Evolutionary conservation across 2,797 vertebrate genomes (phyloP), one percentile per base, ranked within the genome.

Genomic region (Rhyacichthys aspro): DNA sequence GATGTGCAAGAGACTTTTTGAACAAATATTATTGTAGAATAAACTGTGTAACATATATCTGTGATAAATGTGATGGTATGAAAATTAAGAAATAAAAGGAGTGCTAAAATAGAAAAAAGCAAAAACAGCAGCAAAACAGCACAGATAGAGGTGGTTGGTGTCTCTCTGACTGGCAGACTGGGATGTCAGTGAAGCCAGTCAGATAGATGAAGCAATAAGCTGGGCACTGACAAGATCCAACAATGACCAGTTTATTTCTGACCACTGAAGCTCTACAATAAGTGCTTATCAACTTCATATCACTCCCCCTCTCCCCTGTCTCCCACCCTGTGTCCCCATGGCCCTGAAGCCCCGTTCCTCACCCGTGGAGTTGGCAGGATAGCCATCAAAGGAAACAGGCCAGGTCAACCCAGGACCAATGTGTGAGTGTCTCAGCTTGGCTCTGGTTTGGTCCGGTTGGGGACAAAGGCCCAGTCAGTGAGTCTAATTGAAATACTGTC

Each of bases 161-260:
- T 82, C 73, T 80, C 78, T 71, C 76, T 88, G 86, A 82, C 63
- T 46, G 79, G n/a, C n/a, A 88, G 87, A 82, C 59, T 48, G 78
- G 46, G 62, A 79, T 63, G 55, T 65, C 59, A 79, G 79, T 37
- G 42, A 62, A 61, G 58, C 64, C 83, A 90, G 88, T 89, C 84
- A 88, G 89, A 92, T 85, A 88, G 87, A 81, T 78, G 66, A 75
- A 78, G 82, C 64, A 84, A 90, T 88, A 85, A 90, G 81, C 74
- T 50, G 63, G 78, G 88, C 86, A 78, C 73, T 73, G 81, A 89
- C 81, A 79, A 88, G 86, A 83, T 74, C 79, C 85, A 82, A 91
- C 86, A 90, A 90, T 87, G 85, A 69, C 52, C 64, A 76, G 84
- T 89, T 87, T 88, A 89, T 88, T 89, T 90, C 80, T 86, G 89